Conservation (phyloP, 2,888 invertebrate genomes). For the Argyra leucocephala region DNA sequence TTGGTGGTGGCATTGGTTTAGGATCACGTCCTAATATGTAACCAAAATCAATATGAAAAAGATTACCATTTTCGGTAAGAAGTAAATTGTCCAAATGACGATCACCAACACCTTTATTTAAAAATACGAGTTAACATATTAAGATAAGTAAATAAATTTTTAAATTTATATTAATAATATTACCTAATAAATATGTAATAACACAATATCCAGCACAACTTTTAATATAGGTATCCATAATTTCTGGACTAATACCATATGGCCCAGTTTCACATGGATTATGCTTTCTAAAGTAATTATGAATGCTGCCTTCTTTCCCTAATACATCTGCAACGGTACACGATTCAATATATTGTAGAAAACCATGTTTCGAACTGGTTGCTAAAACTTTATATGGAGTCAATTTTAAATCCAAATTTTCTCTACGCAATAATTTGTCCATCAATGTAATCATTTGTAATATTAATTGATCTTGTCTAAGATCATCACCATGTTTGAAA, state of each 20-base stretch:
- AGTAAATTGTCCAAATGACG: constrained; percentile 95
- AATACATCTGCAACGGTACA: constrained; percentile 85
- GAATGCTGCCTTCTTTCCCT: constrained; percentile 77
- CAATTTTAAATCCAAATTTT: constrained; percentile 91
- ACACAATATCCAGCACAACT: constrained; percentile 97
- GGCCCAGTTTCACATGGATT: constrained; percentile 81
- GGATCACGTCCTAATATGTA: constrained; percentile 94
- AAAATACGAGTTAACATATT: not conserved
- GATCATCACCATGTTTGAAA: constrained; percentile 95
- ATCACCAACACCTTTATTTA: constrained; percentile 76
- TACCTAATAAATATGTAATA: constrained; percentile 84
- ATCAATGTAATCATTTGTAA: constrained; percentile 96
- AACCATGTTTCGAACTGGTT: constrained; percentile 91
- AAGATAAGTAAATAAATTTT: not conserved
- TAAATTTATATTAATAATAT: not conserved
- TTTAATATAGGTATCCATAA: constrained; percentile 94
- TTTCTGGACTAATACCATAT: constrained; percentile 83
- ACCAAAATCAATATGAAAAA: constrained; percentile 97
- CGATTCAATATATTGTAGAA: constrained; percentile 92
- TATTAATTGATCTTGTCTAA: constrained; percentile 94
- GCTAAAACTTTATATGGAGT: constrained; percentile 94
- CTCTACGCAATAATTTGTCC: constrained; percentile 87
- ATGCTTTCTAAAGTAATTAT: constrained; percentile 84
- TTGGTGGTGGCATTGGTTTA: constrained; percentile 96
- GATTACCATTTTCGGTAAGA: constrained; percentile 76